These are phyloP conservation scores for Spilogale gracilis DNA, from an alignment of 2,113 vertebrate species.

Conservation along the genomic window DNA sequence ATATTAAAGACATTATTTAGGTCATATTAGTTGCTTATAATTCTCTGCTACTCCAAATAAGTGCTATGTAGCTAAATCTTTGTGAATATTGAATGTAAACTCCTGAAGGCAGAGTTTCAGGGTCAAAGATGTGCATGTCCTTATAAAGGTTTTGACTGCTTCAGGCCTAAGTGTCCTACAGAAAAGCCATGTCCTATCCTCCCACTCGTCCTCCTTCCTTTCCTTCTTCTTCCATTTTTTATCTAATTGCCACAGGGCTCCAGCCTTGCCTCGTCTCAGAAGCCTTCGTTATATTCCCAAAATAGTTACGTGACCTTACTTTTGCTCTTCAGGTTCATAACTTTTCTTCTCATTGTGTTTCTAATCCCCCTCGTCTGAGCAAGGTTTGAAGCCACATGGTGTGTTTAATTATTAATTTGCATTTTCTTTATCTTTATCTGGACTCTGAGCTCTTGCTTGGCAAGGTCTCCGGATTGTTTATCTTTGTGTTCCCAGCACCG, in stretches of 20 bases:
- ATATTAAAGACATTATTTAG: neutral
- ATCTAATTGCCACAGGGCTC: neutral
- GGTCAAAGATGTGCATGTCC: neutral
- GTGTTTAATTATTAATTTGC: neutral
- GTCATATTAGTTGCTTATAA: neutral
- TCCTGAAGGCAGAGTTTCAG: neutral
- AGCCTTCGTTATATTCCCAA: neutral
- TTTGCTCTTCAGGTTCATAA: neutral
- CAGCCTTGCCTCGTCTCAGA: neutral
- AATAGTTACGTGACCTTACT: neutral
- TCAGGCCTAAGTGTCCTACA: neutral
- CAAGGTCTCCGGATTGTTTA: neutral
- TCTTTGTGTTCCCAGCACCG: neutral
- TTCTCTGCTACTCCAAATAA: conserved; percentile 6
- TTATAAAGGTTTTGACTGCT: neutral
- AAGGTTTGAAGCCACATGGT: neutral
- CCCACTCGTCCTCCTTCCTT: no score
- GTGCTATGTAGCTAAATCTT: conserved; percentile 8
- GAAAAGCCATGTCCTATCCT: neutral
- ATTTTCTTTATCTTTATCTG: neutral
- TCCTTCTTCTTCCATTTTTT: neutral
- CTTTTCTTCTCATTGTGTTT: neutral
- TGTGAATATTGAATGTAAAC: neutral
- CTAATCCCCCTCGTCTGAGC: neutral
- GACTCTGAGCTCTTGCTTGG: neutral